Conservation (phyloP, 2,888 invertebrate species). For the Nineta flava region DNA sequence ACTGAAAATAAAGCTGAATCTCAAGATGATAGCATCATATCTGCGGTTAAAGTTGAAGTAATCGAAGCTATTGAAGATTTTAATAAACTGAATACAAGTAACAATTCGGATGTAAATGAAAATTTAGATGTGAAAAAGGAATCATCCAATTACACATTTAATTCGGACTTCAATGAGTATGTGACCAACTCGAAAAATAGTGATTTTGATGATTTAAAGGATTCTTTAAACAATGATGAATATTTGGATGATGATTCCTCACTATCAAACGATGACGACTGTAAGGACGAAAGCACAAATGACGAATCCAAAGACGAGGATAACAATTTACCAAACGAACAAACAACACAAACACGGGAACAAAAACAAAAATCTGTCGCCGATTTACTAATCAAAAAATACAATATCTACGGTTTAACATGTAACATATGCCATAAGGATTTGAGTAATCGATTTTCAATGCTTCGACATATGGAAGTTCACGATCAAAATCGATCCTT, state of each 20-base stretch:
- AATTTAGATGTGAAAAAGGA: neutral
- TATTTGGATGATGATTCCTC: neutral
- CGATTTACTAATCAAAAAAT: neutral
- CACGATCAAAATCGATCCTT: neutral
- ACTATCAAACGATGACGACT: neutral
- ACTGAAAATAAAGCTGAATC: neutral
- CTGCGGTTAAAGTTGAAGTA: neutral
- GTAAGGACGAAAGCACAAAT: neutral
- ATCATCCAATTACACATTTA: neutral
- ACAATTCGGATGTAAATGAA: neutral
- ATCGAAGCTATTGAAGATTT: neutral
- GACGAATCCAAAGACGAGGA: neutral
- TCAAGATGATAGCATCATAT: neutral
- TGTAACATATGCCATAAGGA: constrained; percentile 1
- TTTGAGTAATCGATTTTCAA: neutral
- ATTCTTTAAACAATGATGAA: neutral
- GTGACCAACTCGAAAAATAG: neutral
- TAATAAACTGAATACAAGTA: neutral
- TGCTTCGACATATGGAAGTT: neutral
- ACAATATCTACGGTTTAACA: neutral
- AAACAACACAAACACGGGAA: neutral
- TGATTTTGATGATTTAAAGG: neutral
- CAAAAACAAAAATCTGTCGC: neutral
- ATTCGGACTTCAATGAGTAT: neutral
- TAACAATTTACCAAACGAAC: neutral